Evolutionary conservation across 2,797 vertebrate species (phyloP).

Genomic region (Argya squamiceps): DNA sequence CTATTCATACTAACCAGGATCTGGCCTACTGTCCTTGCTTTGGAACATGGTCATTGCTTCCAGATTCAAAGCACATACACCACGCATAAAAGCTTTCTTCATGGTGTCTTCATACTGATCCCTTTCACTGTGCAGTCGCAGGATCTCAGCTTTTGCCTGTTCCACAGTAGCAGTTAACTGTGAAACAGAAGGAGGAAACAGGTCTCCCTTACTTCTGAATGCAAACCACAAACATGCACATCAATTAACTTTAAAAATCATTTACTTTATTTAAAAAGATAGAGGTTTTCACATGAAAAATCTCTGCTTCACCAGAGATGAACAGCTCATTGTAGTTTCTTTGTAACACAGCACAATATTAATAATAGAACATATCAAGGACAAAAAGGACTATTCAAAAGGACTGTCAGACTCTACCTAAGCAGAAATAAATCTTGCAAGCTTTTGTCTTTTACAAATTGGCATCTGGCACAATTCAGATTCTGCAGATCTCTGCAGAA

Average conservation of each 20-base stretch:
- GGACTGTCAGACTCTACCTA: not conserved
- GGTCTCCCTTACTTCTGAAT: not conserved
- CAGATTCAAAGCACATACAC: constrained; percentile 94
- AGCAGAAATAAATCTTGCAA: not conserved
- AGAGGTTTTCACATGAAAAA: not conserved
- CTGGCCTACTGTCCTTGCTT: constrained; percentile 75
- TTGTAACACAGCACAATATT: not conserved
- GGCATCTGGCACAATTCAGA: not conserved
- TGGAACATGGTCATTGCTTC: constrained; percentile 96
- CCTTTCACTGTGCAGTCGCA: constrained; percentile 84
- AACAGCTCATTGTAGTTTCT: not conserved
- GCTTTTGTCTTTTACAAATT: not conserved
- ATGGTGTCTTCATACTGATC: constrained; percentile 91
- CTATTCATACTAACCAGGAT: constrained; percentile 69
- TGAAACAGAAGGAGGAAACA: not conserved
- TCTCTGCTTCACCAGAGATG: not conserved
- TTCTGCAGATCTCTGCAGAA: not conserved
- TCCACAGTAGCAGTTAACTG: constrained; percentile 85
- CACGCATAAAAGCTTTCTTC: constrained; percentile 98
- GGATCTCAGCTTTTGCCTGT: constrained; percentile 85
- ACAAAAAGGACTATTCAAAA: not conserved
- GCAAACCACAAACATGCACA: not conserved
- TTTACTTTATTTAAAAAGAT: not conserved
- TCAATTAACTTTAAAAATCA: not conserved
- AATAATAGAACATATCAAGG: not conserved